phyloP scores from a whole-genome alignment of 2,888 invertebrate genomes.

The Sinelater perroti region DNA sequence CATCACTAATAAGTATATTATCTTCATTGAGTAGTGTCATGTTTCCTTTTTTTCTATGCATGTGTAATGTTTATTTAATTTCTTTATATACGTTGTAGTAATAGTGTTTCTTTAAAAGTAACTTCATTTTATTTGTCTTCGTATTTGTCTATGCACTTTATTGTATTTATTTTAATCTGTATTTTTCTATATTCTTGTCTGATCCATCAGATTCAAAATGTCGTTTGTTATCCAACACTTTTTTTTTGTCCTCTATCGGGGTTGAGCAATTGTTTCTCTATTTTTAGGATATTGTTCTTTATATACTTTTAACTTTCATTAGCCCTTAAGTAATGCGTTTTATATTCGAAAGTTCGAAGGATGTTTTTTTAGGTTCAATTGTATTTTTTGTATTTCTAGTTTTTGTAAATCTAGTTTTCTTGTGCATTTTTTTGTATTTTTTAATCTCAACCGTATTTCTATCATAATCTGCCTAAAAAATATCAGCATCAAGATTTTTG shows the following conservation, averaged over 20 bases:
- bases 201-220: conserved; percentile 9
- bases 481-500: neutral
- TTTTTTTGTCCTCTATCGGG: conserved; percentile 2
- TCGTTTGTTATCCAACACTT: conserved; percentile 13
- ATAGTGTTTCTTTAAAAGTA: neutral
- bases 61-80: conserved; percentile 8
- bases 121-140: conserved; percentile 6
- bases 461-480: no score
- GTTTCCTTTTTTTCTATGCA: conserved; percentile 8
- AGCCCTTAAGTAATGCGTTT: neutral
- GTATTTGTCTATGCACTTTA: conserved; percentile 2
- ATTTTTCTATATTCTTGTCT: conserved; percentile 2
- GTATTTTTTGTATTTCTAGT: neutral
- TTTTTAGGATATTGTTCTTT: neutral
- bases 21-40: neutral
- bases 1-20: conserved; percentile 5
- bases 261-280: conserved; percentile 1
- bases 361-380: neutral
- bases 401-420: neutral
- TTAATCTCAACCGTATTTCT: conserved; percentile 6
- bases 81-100: conserved; percentile 2
- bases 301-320: neutral
- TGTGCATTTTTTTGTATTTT: neutral
- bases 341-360: neutral
- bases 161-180: conserved; percentile 10